Percentiles rank a stretch among this genome's conserved stretches.
Evolutionary conservation across 2,797 vertebrate genomes (phyloP).

Genomic region (Micromesistius poutassou): DNA sequence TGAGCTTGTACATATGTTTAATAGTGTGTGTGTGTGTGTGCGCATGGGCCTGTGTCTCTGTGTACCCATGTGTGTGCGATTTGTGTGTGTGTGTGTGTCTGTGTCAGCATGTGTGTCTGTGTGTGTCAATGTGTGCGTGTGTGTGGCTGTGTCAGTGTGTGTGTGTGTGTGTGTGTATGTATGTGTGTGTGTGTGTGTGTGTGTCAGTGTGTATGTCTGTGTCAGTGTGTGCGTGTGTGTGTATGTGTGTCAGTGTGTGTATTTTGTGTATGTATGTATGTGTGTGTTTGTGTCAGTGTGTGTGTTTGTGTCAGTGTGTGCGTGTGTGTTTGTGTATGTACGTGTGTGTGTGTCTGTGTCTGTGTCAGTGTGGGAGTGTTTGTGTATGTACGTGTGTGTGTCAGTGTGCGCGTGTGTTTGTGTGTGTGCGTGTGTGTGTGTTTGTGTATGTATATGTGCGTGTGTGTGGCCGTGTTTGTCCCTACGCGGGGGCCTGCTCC

Average conservation of each 20-base stretch:
- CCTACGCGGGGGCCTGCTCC: neutral
- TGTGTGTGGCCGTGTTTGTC: constrained; percentile 8
- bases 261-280: too few relatives aligned
- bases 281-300: too few relatives aligned
- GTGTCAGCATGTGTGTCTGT: constrained; percentile 14
- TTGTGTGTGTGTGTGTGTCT: too few relatives aligned
- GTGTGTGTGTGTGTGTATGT: neutral
- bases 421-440: constrained; percentile 10
- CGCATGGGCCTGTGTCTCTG: too few relatives aligned
- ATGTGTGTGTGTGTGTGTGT: constrained; percentile 20
- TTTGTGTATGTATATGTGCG: neutral
- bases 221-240: neutral
- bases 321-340: too few relatives aligned
- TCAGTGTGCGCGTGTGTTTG: too few relatives aligned
- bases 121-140: too few relatives aligned
- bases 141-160: neutral
- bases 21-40: too few relatives aligned
- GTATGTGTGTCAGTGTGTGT: neutral
- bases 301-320: too few relatives aligned
- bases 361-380: too few relatives aligned
- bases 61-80: neutral
- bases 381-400: constrained; percentile 6
- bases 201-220: constrained; percentile 2
- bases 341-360: neutral
- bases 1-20: too few relatives aligned